Evolutionary conservation across 1,140 invertebrate species (phyloP).

Genomic region (Drosophila sucinea): DNA sequence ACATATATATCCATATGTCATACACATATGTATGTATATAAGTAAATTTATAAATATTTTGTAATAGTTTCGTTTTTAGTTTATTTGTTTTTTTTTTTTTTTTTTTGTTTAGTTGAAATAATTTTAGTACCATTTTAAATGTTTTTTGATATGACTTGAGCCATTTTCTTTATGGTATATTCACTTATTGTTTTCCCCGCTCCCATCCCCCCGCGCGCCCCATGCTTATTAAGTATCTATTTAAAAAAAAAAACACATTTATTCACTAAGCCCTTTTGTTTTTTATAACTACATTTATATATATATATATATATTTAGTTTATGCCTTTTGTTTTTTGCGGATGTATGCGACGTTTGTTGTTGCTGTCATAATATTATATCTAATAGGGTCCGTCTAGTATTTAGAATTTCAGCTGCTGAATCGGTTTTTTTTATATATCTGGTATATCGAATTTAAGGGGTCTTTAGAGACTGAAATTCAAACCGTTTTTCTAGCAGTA

Average conservation of each 20-base stretch:
- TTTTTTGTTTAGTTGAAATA: conserved; percentile 37
- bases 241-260: not conserved
- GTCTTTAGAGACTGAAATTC: too few relatives aligned
- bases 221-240: not conserved
- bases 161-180: conserved; percentile 62
- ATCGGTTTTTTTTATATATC: too few relatives aligned
- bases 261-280: not conserved
- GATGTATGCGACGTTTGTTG: conserved; percentile 66
- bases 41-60: conserved; percentile 68
- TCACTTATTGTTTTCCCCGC: conserved; percentile 21
- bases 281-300: not conserved
- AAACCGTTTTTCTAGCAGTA: not conserved
- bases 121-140: conserved; percentile 75
- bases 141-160: conserved; percentile 81
- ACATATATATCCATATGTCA: conserved; percentile 11
- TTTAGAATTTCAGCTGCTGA: not conserved
- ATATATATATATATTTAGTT: conserved; percentile 32
- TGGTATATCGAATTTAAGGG: too few relatives aligned
- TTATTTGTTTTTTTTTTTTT: conserved; percentile 23
- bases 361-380: conserved; percentile 21
- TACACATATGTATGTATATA: not conserved
- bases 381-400: not conserved
- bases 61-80: conserved; percentile 55
- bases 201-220: not conserved
- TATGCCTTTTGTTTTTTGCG: conserved; percentile 39